Base-by-base conservation (phyloP, 2,888 invertebrate genomes). In the Diadromus collaris region DNA sequence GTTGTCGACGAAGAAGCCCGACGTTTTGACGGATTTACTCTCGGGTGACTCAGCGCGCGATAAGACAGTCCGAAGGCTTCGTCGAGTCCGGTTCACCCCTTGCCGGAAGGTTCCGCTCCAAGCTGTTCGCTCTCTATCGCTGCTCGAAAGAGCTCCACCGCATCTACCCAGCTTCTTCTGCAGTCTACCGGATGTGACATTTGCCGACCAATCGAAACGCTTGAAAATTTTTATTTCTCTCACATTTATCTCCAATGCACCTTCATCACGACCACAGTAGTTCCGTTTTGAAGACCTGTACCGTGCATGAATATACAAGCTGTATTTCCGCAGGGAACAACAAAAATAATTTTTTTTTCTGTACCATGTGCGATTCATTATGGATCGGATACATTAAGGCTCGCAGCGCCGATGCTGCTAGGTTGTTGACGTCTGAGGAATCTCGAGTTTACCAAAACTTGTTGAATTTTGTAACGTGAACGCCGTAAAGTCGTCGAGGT, bases 1-100 rank as follows among this genome's bases (percentile, higher is more conserved):
- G 56, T 34, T n/a, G 68, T 4, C 51, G 21, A 21, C 56, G 54
- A 56, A 68, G 68, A 34, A 51, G 68, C 48, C 56, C 21, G 68
- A 34, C 60, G 81, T 58, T 77, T 79, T 79, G 81, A 81, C 75
- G 78, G 77, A 78, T 78, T 81, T 79, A 81, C 78, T 73, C 72
- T 58, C 56, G 32, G 61, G 56, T 48, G 73, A 79, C 78, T 61
- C 24, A 46, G 74, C 68, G 74, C 48, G 79, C 75, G 79, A 79
- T 81, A 81, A 78, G 73, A 80, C 71, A 71, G 67, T 71, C 75
- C 44, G 68, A 34, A 64, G 81, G 61, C 46, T 65, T 58, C 48
- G 65, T 29, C 58, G 19, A 63, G 73, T n/a, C 60, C 61, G 48
- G 67, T 32, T 46, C 29, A 69, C 44, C 58, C 32, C 21, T 44